These are phyloP conservation scores for Spinus olivaceus DNA, from an alignment of 2,797 vertebrate genomes.

Conservation along the genomic window DNA sequence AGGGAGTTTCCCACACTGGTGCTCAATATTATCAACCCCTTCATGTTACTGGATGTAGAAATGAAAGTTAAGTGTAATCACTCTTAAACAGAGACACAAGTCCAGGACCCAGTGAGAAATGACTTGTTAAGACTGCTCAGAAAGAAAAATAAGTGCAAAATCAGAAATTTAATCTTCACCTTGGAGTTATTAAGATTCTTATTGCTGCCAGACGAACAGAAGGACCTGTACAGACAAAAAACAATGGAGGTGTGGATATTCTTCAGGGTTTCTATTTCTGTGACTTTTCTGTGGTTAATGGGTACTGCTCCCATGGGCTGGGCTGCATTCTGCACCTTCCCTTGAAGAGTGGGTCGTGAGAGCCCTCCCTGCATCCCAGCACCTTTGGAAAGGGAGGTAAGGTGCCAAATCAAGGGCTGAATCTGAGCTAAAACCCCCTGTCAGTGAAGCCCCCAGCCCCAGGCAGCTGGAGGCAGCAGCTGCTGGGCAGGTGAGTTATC, in stretches of 20 bases:
- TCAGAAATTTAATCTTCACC: background rate
- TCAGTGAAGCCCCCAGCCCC: background rate
- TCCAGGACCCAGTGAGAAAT: background rate
- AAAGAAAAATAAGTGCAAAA: background rate
- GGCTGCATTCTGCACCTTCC: background rate
- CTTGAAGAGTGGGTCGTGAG: background rate
- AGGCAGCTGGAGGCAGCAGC: background rate
- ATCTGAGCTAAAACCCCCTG: background rate
- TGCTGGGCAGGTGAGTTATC: background rate
- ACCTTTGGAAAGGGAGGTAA: background rate
- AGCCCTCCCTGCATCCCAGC: background rate
- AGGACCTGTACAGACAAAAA: background rate
- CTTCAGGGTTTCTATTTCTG: background rate
- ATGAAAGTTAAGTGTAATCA: background rate
- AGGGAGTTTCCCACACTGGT: background rate
- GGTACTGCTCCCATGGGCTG: background rate
- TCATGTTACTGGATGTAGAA: background rate
- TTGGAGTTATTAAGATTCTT: background rate
- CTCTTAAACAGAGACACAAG: background rate
- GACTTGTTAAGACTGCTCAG: background rate
- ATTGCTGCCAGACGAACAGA: background rate
- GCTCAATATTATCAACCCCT: background rate
- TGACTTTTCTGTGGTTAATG: background rate
- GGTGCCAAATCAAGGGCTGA: background rate
- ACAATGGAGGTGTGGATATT: rapidly evolving